Evolutionary conservation across 2,113 vertebrate genomes (phyloP).

Genomic region (Riparia riparia): DNA sequence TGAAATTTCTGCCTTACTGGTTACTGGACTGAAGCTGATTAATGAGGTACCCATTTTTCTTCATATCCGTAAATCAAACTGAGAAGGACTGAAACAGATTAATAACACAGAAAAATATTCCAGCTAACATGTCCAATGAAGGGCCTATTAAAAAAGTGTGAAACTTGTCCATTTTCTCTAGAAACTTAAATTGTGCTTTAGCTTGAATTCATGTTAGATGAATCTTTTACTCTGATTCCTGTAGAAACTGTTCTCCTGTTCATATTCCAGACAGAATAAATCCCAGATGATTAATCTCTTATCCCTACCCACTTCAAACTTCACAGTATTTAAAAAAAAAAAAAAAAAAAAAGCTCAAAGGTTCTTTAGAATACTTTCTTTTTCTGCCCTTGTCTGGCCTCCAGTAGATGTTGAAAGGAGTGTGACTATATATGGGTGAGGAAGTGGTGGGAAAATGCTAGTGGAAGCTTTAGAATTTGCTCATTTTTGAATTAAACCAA

Average conservation of each 20-base stretch:
- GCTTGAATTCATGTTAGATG: background rate
- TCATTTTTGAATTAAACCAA: background rate
- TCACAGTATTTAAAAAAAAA: background rate
- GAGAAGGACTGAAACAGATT: background rate
- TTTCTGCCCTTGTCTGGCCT: background rate
- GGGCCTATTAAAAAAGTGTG: background rate
- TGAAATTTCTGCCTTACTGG: background rate
- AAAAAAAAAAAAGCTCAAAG: background rate
- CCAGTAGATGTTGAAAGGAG: background rate
- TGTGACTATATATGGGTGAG: background rate
- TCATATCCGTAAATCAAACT: background rate
- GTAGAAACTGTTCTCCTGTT: background rate
- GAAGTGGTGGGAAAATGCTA: background rate
- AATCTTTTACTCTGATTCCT: background rate
- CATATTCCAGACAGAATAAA: background rate
- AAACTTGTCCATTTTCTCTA: background rate
- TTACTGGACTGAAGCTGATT: background rate
- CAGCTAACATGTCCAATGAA: background rate
- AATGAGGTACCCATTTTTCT: conserved; percentile 3
- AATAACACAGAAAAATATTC: background rate
- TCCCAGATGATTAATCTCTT: background rate
- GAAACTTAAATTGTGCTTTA: background rate
- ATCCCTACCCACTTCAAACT: background rate
- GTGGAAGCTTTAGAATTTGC: background rate
- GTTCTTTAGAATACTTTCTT: background rate